phyloP scores from a whole-genome alignment of 2,888 invertebrate genomes.

The Drosophila differens region DNA sequence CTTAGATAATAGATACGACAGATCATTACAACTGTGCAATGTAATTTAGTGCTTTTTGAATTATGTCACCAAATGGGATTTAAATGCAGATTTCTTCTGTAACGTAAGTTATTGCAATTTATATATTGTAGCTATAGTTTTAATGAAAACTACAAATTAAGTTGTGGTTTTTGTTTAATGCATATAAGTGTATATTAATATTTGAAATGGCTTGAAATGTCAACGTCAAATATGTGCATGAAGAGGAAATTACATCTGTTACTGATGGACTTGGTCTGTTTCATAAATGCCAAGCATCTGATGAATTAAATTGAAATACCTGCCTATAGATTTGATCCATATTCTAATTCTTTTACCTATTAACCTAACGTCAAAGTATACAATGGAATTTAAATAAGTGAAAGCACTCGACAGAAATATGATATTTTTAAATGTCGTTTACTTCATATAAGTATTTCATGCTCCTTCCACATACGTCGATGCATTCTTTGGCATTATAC shows the following conservation, averaged over 20 bases:
- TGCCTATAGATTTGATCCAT: background rate
- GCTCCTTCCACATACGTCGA: background rate
- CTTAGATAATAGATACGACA: conserved; percentile 38
- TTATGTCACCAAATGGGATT: conserved; percentile 30
- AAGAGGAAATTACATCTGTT: background rate
- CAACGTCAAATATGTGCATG: background rate
- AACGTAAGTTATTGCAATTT: background rate
- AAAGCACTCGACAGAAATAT: background rate
- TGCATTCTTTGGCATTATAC: background rate
- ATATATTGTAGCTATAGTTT: background rate
- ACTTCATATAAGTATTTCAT: background rate
- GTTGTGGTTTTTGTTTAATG: background rate
- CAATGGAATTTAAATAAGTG: conserved; percentile 1
- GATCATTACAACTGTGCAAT: conserved; percentile 57
- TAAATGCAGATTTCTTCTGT: conserved; percentile 22
- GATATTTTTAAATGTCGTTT: background rate
- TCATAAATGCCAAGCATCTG: background rate
- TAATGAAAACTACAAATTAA: background rate
- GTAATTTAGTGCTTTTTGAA: conserved; percentile 49
- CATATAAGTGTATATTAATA: background rate
- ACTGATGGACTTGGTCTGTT: background rate
- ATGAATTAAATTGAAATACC: background rate
- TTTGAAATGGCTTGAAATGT: background rate
- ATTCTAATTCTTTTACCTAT: background rate
- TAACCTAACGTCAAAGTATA: background rate